Evolutionary conservation across 2,113 vertebrate genomes (phyloP).

Genomic region (Micronycteris hirsuta): DNA sequence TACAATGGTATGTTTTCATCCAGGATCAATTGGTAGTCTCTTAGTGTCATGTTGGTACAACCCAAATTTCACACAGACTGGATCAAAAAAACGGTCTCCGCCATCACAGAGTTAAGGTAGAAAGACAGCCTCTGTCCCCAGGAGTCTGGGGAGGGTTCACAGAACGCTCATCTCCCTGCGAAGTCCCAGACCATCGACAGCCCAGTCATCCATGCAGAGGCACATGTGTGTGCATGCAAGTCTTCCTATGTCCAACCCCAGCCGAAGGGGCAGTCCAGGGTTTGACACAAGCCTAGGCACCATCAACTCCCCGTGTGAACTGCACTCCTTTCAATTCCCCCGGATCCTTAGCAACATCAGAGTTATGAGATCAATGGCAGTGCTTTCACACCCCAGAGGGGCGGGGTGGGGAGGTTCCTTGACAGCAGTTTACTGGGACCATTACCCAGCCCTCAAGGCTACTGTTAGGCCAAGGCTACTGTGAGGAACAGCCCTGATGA

Average conservation of each 20-base stretch:
- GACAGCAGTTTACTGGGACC: background rate
- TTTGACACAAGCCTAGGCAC: background rate
- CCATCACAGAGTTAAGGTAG: background rate
- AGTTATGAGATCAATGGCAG: background rate
- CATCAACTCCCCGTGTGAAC: background rate
- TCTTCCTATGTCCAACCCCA: background rate
- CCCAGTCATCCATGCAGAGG: accelerated
- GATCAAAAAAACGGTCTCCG: background rate
- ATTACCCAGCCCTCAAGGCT: background rate
- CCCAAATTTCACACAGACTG: background rate
- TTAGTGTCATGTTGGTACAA: background rate
- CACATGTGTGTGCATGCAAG: accelerated
- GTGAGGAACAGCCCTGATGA: background rate
- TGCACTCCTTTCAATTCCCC: background rate
- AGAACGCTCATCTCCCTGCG: background rate
- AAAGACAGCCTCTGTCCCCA: background rate
- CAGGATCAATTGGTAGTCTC: too few species aligned
- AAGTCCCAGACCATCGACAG: background rate
- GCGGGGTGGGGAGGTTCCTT: background rate
- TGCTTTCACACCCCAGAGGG: background rate
- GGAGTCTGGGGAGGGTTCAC: background rate
- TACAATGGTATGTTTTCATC: background rate
- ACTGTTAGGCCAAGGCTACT: background rate
- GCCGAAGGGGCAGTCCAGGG: background rate
- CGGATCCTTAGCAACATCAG: background rate